Conservation (phyloP, 2,888 invertebrate genomes). For the Lordiphosa andalusiaca region DNA sequence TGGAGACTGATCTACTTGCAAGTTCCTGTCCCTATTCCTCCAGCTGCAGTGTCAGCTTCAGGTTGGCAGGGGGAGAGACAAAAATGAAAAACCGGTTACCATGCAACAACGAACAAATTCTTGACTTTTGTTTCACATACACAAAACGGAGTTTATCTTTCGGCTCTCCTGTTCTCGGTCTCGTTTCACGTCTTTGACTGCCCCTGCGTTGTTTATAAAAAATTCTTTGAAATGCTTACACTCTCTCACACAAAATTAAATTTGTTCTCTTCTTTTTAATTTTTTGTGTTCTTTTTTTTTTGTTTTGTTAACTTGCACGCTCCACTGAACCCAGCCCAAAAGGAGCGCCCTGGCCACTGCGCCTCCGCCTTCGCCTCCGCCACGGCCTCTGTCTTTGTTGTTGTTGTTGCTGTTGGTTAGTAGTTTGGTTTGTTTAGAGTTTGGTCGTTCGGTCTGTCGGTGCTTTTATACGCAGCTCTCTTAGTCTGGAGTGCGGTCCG, state of each 20-base stretch:
- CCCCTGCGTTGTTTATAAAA: constrained; percentile 59
- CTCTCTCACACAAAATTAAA: constrained; percentile 56
- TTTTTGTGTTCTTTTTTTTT: constrained; percentile 47
- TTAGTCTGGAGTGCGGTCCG: constrained; percentile 39
- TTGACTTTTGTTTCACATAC: constrained; percentile 72
- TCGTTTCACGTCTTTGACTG: constrained; percentile 10
- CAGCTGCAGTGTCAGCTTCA: constrained; percentile 41
- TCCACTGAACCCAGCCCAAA: constrained; percentile 51
- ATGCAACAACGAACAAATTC: constrained; percentile 50
- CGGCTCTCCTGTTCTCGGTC: constrained; percentile 26
- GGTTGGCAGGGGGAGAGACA: constrained; percentile 24
- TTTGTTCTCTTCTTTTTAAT: constrained; percentile 47
- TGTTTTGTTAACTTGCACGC: constrained; percentile 45
- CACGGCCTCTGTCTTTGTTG: not conserved
- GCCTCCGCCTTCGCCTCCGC: not conserved
- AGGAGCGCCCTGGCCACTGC: constrained; percentile 25
- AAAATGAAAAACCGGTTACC: constrained; percentile 65
- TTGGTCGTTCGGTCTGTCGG: constrained; percentile 42
- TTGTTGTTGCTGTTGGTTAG: constrained; percentile 41
- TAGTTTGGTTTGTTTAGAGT: constrained; percentile 65
- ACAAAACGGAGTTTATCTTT: constrained; percentile 65
- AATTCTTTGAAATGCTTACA: constrained; percentile 74
- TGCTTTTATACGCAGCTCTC: constrained; percentile 59
- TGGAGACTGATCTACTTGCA: constrained; percentile 32
- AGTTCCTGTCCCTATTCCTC: constrained; percentile 11